phyloP scores from a whole-genome alignment of 35 echinoderm and acorn worm genomes.

The Patiria miniata region DNA sequence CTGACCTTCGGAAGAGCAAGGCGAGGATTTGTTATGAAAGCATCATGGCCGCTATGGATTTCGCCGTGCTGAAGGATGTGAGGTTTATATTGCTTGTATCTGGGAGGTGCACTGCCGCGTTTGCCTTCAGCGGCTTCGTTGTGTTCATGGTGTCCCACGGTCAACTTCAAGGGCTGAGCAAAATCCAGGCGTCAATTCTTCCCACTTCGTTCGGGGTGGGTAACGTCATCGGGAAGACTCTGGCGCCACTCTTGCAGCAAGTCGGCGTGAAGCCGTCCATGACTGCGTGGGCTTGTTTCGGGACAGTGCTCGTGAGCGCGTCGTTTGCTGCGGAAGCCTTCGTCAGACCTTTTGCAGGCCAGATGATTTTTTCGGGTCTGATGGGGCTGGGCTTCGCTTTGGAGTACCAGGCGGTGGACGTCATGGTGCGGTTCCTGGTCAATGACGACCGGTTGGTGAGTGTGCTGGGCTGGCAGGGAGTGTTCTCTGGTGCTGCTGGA shows the following conservation, averaged over 20 bases:
- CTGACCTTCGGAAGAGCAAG: too few species aligned
- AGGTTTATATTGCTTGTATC: background rate
- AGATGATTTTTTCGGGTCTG: background rate
- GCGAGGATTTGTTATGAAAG: background rate
- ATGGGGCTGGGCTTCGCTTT: background rate
- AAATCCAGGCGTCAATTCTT: background rate
- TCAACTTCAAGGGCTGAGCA: constrained; percentile 9
- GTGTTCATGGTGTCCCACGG: constrained; percentile 13
- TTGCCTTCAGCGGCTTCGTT: background rate
- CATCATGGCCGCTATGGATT: background rate
- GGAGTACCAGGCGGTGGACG: background rate
- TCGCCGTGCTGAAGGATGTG: background rate
- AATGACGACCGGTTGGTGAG: background rate
- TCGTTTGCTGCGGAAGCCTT: background rate
- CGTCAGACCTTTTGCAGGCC: background rate
- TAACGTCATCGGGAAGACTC: background rate
- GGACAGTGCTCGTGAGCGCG: background rate
- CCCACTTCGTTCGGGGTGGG: background rate
- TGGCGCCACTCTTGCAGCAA: background rate
- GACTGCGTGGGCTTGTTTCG: background rate
- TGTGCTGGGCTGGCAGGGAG: background rate
- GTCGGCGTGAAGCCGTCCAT: background rate
- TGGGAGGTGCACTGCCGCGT: background rate
- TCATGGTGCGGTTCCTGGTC: background rate
- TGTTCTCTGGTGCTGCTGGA: background rate